Conservation (phyloP, 1,140 invertebrate genomes). For the Hormaphis cornu region DNA sequence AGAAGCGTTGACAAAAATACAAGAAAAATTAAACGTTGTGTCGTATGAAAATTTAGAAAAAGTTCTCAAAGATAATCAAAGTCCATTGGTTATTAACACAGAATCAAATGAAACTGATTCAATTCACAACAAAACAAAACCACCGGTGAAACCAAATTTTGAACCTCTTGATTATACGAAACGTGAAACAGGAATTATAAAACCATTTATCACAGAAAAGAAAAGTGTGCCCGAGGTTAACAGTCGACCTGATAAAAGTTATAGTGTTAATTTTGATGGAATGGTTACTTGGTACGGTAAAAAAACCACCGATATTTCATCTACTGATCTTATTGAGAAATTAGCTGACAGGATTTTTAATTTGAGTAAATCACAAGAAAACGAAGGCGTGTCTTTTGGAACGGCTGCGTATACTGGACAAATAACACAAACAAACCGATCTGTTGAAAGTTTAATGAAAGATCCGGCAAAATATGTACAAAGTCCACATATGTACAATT, state of each 20-base stretch:
- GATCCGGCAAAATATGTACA: neutral
- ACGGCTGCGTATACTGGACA: neutral
- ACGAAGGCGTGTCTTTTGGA: neutral
- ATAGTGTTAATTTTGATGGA: constrained; percentile 19
- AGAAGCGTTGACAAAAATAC: constrained; percentile 33
- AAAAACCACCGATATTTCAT: constrained; percentile 13
- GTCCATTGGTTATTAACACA: neutral
- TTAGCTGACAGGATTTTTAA: constrained; percentile 25
- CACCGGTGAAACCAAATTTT: neutral
- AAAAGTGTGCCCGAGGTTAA: neutral
- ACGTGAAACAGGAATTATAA: constrained; percentile 26
- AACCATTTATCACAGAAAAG: constrained; percentile 3
- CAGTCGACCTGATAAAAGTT: neutral
- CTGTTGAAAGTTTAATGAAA: neutral
- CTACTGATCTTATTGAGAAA: constrained; percentile 27
- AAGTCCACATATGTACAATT: neutral
- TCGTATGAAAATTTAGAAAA: constrained; percentile 19
- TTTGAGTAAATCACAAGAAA: constrained; percentile 2
- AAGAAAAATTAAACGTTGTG: constrained; percentile 34
- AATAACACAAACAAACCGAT: constrained; percentile 15
- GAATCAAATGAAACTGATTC: neutral
- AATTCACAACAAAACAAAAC: neutral
- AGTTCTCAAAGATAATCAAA: constrained; percentile 26
- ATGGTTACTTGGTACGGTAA: constrained; percentile 14
- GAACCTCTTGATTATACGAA: constrained; percentile 23